phyloP scores from a whole-genome alignment of 2,888 invertebrate species.

The Drosophila colorata region DNA sequence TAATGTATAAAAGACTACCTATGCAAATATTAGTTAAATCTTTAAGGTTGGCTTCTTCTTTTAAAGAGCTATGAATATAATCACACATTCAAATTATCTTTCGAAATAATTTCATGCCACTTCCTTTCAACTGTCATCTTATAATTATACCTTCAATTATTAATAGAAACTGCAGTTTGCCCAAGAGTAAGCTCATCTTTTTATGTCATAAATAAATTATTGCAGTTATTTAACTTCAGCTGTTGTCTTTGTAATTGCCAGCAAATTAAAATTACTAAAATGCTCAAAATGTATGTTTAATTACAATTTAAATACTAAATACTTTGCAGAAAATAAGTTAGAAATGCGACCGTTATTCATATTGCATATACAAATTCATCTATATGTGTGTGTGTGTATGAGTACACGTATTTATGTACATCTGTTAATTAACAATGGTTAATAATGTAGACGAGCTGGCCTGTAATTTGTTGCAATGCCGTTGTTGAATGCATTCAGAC shows the following conservation, averaged over 20 bases:
- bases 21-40: too few relatives aligned
- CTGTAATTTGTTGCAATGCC: conserved; percentile 35
- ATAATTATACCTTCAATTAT: background rate
- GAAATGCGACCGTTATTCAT: conserved; percentile 19
- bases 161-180: background rate
- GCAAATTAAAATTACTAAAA: background rate
- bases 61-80: too few relatives aligned
- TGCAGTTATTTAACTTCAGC: background rate
- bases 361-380: background rate
- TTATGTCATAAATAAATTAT: background rate
- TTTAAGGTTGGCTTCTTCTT: too few relatives aligned
- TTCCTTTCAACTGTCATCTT: background rate
- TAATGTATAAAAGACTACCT: too few relatives aligned
- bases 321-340: conserved; percentile 1
- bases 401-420: conserved; percentile 9
- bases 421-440: conserved; percentile 66
- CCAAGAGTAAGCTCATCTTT: background rate
- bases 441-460: conserved; percentile 60
- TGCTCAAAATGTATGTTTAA: background rate
- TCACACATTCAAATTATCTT: background rate
- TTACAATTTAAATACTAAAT: conserved; percentile 7
- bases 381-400: too few relatives aligned
- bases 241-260: background rate
- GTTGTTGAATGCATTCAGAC: conserved; percentile 34
- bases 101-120: background rate